phyloP scores from a whole-genome alignment of 1,140 invertebrate species.

The Saccostrea echinata region DNA sequence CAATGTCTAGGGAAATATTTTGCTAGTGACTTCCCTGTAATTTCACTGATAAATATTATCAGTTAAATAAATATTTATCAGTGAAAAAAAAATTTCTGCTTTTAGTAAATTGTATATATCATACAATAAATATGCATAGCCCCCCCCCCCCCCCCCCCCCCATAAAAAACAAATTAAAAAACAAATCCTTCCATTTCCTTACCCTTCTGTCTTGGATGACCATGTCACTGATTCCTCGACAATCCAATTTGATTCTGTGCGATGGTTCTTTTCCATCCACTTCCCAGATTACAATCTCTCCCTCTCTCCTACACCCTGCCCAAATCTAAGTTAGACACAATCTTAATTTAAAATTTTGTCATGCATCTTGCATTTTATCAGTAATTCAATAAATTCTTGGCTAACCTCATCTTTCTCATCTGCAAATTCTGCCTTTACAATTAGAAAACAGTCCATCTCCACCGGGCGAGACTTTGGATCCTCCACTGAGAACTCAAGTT shows the following conservation, averaged over 20 bases:
- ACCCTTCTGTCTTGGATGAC: slow-evolving; percentile 64
- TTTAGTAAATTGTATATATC: no score
- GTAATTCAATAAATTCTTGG: background rate
- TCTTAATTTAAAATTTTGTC: background rate
- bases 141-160: no score
- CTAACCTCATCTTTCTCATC: background rate
- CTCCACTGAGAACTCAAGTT: background rate
- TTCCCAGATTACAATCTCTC: slow-evolving; percentile 67
- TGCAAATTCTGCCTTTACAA: background rate
- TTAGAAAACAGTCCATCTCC: slow-evolving; percentile 58
- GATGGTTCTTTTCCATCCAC: slow-evolving; percentile 43
- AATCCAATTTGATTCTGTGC: slow-evolving; percentile 53
- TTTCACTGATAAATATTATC: no score
- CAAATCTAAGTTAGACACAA: slow-evolving; percentile 57
- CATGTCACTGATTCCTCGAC: slow-evolving; percentile 67
- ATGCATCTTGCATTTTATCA: no score
- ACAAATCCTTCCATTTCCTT: background rate
- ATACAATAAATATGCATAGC: no score
- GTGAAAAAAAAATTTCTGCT: no score
- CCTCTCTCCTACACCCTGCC: slow-evolving; percentile 65
- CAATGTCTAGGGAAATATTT: no score
- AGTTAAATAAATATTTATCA: no score
- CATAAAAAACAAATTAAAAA: no score
- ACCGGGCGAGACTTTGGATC: background rate
- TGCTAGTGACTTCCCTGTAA: no score